A percentile compares a stretch with the other conserved stretches of the same genome.
Evolutionary conservation across 1,140 invertebrate species (phyloP).

Genomic region (Bombus terrestris): DNA sequence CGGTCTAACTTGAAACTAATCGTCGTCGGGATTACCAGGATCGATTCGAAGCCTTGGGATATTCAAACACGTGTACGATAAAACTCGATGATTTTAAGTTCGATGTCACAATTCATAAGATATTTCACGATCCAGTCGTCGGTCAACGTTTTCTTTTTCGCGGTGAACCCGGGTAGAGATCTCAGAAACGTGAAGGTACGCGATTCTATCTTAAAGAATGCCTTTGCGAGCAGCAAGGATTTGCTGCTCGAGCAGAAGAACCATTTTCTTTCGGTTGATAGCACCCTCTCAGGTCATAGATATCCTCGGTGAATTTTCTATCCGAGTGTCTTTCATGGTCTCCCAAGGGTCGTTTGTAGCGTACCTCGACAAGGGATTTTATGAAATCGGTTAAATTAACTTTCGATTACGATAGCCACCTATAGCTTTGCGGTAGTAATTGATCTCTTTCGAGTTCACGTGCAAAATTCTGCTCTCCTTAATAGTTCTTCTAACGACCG

Average conservation of each 20-base stretch:
- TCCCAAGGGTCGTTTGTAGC: slow-evolving; percentile 8
- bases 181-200: slow-evolving; percentile 29
- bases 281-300: neutral
- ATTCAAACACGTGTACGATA: neutral
- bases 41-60: no score
- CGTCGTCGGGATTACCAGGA: no score
- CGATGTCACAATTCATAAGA: neutral
- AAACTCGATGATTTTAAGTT: neutral
- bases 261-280: slow-evolving; percentile 53
- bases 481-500: no score
- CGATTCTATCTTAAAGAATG: slow-evolving; percentile 53
- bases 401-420: neutral
- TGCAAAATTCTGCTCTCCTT: no score
- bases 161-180: neutral
- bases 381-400: slow-evolving; percentile 15
- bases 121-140: neutral
- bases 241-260: slow-evolving; percentile 40
- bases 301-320: slow-evolving; percentile 45
- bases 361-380: slow-evolving; percentile 11
- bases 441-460: no score
- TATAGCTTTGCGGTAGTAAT: no score
- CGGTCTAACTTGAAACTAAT: no score
- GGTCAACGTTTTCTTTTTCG: slow-evolving; percentile 13
- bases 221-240: slow-evolving; percentile 38
- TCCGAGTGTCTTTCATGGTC: slow-evolving; percentile 36